A percentile compares a stretch with the other conserved stretches of the same genome.
Conservation (phyloP, 2,888 invertebrate genomes). For the Keiferia lycopersicella region DNA sequence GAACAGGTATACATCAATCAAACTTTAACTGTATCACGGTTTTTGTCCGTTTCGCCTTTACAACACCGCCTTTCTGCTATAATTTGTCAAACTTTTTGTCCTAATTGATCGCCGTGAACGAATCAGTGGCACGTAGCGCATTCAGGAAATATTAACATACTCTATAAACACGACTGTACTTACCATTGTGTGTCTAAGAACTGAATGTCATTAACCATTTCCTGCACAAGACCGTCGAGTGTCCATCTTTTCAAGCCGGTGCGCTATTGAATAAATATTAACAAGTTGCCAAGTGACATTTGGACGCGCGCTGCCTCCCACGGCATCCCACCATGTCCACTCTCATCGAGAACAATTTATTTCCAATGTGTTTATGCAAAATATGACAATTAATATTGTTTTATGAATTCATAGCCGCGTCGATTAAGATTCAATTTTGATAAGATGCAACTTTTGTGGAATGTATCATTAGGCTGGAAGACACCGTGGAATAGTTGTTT, state of each 20-base stretch:
- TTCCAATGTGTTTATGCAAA: constrained; percentile 69
- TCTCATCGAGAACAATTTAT: constrained; percentile 65
- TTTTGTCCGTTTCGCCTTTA: constrained; percentile 62
- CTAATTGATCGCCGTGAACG: constrained; percentile 67
- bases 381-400: constrained; percentile 74
- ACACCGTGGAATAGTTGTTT: constrained; percentile 46
- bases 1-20: constrained; percentile 71
- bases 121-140: constrained; percentile 37
- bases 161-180: constrained; percentile 39
- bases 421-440: constrained; percentile 77
- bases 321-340: constrained; percentile 57
- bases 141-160: constrained; percentile 66
- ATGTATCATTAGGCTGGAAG: constrained; percentile 62
- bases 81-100: constrained; percentile 75
- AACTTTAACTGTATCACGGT: constrained; percentile 75
- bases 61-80: constrained; percentile 54
- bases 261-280: constrained; percentile 76
- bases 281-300: constrained; percentile 77
- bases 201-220: constrained; percentile 75
- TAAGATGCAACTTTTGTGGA: constrained; percentile 63
- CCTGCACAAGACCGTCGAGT: constrained; percentile 71
- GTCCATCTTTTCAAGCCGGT: constrained; percentile 64
- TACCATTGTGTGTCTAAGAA: constrained; percentile 65
- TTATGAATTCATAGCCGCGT: constrained; percentile 67
- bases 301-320: constrained; percentile 59